These are phyloP conservation scores for Myzus persicae DNA, from an alignment of 1,140 invertebrate species.

Conservation along the genomic window DNA sequence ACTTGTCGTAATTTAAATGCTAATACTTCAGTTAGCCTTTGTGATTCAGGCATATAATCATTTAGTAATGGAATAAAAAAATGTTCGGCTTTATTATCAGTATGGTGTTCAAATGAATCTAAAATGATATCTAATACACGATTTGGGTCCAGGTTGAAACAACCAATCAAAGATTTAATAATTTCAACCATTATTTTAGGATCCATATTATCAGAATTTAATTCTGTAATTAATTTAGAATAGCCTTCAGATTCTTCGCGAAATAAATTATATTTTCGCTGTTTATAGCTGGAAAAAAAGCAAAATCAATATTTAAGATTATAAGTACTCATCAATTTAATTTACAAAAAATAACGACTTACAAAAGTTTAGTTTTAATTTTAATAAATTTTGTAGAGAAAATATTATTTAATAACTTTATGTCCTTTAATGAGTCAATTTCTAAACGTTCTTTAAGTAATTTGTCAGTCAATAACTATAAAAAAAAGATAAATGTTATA, in stretches of 20 bases:
- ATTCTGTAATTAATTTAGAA: slow-evolving; percentile 95
- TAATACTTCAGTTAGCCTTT: slow-evolving; percentile 90
- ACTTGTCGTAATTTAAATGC: slow-evolving; percentile 84
- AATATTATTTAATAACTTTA: slow-evolving; percentile 89
- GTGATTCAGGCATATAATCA: slow-evolving; percentile 84
- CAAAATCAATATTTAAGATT: slow-evolving; percentile 39
- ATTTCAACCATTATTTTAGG: slow-evolving; percentile 71
- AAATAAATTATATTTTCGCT: slow-evolving; percentile 98
- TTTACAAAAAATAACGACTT: slow-evolving; percentile 68
- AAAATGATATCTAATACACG: slow-evolving; percentile 95
- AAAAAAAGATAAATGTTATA: slow-evolving; percentile 60
- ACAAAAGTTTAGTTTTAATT: slow-evolving; percentile 98
- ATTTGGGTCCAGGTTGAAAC: slow-evolving; percentile 99
- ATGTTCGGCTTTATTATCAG: slow-evolving; percentile 71
- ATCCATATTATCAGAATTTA: slow-evolving; percentile 74
- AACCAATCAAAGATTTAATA: slow-evolving; percentile 93
- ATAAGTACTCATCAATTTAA: slow-evolving; percentile 36
- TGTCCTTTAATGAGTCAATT: slow-evolving; percentile 90
- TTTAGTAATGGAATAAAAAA: slow-evolving; percentile 86
- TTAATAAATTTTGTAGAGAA: slow-evolving; percentile 98
- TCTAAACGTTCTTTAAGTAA: slow-evolving; percentile 91
- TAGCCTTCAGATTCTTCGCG: slow-evolving; percentile 99
- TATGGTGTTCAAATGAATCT: slow-evolving; percentile 93
- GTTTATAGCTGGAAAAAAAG: slow-evolving; percentile 88
- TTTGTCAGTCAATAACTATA: slow-evolving; percentile 80